Evolutionary conservation across 2,888 invertebrate genomes (phyloP).

Genomic region (Harmothoe impar): DNA sequence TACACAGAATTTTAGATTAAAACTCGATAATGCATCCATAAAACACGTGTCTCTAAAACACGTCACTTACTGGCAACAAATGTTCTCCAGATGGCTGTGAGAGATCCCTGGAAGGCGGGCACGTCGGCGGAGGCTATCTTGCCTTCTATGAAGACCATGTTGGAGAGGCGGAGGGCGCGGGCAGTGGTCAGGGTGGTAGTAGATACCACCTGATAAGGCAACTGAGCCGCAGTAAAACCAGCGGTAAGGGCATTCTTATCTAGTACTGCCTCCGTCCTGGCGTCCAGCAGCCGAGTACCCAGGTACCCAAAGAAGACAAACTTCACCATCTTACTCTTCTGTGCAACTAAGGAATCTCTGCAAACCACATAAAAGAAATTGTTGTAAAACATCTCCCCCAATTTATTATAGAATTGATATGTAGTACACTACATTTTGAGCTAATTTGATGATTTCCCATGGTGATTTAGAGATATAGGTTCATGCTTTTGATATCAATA

Average conservation of each 20-base stretch:
- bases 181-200: background rate
- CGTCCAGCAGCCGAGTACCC: conserved; percentile 47
- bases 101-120: background rate
- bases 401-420: too few relatives aligned
- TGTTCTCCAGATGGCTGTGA: background rate
- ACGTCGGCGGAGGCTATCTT: background rate
- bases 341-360: too few relatives aligned
- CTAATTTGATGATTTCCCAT: too few relatives aligned
- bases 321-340: background rate
- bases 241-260: background rate
- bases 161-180: background rate
- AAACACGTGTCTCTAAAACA: too few relatives aligned
- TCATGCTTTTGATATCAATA: too few relatives aligned
- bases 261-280: background rate
- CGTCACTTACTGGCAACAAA: background rate
- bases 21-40: too few relatives aligned
- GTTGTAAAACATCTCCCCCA: too few relatives aligned
- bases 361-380: too few relatives aligned
- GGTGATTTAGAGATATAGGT: too few relatives aligned
- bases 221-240: background rate
- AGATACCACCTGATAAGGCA: background rate
- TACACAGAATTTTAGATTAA: too few relatives aligned
- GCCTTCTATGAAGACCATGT: conserved; percentile 6
- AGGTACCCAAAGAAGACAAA: conserved; percentile 36
- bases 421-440: too few relatives aligned